These are phyloP conservation scores for Euproctis similis DNA, from an alignment of 2,888 invertebrate species.

Conservation along the genomic window DNA sequence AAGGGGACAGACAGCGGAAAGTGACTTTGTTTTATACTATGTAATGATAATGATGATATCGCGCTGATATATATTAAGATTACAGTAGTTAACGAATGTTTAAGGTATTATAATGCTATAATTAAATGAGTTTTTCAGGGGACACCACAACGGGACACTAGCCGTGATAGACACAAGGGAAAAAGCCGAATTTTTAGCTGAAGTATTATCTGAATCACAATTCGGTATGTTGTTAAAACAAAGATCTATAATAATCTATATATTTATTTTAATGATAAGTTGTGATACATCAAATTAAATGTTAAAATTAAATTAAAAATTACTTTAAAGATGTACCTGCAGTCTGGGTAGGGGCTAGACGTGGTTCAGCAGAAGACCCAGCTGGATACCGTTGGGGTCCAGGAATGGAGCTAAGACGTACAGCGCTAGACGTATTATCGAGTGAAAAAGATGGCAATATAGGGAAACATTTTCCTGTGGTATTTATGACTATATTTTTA, in stretches of 20 bases:
- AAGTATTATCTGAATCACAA: constrained; percentile 67
- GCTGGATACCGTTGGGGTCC: constrained; percentile 55
- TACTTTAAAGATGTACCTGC: constrained; percentile 42
- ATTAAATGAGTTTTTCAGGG: constrained; percentile 44
- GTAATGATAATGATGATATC: no score
- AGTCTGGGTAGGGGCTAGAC: constrained; percentile 59
- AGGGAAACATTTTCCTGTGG: constrained; percentile 43
- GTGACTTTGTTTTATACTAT: no score
- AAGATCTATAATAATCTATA: background rate
- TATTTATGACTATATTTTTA: no score
- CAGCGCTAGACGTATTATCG: constrained; percentile 45
- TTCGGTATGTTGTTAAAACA: constrained; percentile 41
- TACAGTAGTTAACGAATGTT: no score
- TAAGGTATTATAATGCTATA: no score
- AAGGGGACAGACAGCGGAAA: no score
- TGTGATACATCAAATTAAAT: no score
- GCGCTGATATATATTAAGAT: no score
- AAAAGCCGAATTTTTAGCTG: constrained; percentile 63
- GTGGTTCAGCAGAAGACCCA: constrained; percentile 49
- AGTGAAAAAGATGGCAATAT: constrained; percentile 32
- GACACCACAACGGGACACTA: constrained; percentile 54
- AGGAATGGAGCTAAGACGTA: constrained; percentile 49
- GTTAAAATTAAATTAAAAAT: no score
- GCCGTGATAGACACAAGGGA: constrained; percentile 60
- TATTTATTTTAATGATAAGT: background rate